Conservation (phyloP, 2,888 invertebrate species). For the Phrixothrix hirtus region DNA sequence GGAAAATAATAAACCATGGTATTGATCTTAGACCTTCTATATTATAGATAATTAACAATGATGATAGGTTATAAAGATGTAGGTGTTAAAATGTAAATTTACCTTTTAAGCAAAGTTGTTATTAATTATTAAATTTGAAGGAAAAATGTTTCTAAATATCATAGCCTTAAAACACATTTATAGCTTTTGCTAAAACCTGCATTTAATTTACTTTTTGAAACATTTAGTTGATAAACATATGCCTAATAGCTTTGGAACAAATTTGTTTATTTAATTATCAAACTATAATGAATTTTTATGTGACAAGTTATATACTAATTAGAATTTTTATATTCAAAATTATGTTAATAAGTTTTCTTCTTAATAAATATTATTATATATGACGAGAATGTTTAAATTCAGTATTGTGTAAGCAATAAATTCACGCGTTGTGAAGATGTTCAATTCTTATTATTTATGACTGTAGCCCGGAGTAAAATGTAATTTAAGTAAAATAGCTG, state of each 20-base stretch:
- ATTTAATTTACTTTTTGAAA: too few relatives aligned
- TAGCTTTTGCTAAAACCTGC: too few relatives aligned
- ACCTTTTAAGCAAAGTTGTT: background rate
- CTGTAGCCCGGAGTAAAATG: background rate
- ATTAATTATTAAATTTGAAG: background rate
- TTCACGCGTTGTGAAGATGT: background rate
- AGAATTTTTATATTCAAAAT: too few relatives aligned
- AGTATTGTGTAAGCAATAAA: background rate
- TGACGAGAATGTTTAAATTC: background rate
- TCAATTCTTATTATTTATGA: background rate
- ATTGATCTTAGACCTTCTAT: conserved; percentile 10
- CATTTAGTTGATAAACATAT: too few relatives aligned
- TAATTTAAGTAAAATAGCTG: background rate
- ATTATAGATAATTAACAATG: conserved; percentile 6
- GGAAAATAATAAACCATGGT: conserved; percentile 9
- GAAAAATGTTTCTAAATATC: too few relatives aligned
- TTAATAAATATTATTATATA: background rate
- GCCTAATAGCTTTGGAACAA: too few relatives aligned
- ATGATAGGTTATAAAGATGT: conserved; percentile 6
- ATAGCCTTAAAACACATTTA: too few relatives aligned
- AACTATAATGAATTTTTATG: too few relatives aligned
- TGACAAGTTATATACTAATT: too few relatives aligned
- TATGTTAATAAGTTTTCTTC: too few relatives aligned
- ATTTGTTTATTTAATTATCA: too few relatives aligned
- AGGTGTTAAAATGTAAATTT: background rate